These are phyloP conservation scores for Sebastes oblongus DNA, from an alignment of 2,797 vertebrate species.

Conservation along the genomic window DNA sequence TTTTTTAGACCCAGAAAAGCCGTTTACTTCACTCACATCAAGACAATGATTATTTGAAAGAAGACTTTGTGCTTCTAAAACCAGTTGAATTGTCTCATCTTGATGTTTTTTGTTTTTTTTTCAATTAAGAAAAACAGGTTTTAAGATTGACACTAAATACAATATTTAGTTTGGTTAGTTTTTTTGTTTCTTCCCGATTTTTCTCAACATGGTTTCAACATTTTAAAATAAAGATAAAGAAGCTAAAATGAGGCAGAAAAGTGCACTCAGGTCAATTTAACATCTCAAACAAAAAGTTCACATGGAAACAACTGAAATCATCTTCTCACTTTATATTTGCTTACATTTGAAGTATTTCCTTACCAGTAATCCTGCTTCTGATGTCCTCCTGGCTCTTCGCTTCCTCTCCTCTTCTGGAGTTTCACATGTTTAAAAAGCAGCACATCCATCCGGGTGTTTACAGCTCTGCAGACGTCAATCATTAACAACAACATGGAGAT, in stretches of 20 bases:
- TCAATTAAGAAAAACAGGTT: background rate
- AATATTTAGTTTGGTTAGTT: background rate
- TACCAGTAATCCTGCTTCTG: background rate
- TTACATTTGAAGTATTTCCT: background rate
- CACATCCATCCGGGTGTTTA: background rate
- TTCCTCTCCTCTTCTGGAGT: background rate
- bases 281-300: background rate
- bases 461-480: slow-evolving; percentile 1
- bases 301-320: background rate
- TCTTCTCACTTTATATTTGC: background rate
- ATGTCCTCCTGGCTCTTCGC: background rate
- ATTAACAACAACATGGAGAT: slow-evolving; percentile 21
- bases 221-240: background rate
- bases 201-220: too few species aligned
- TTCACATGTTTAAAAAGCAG: background rate
- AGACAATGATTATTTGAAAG: background rate
- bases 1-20: background rate
- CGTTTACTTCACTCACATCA: background rate
- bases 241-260: background rate
- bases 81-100: background rate
- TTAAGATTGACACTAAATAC: background rate
- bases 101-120: background rate
- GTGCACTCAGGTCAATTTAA: background rate
- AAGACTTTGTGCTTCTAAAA: background rate
- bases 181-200: too few species aligned